These are phyloP conservation scores for Ephialtes manifestator DNA, from an alignment of 2,888 invertebrate species.

Conservation along the genomic window DNA sequence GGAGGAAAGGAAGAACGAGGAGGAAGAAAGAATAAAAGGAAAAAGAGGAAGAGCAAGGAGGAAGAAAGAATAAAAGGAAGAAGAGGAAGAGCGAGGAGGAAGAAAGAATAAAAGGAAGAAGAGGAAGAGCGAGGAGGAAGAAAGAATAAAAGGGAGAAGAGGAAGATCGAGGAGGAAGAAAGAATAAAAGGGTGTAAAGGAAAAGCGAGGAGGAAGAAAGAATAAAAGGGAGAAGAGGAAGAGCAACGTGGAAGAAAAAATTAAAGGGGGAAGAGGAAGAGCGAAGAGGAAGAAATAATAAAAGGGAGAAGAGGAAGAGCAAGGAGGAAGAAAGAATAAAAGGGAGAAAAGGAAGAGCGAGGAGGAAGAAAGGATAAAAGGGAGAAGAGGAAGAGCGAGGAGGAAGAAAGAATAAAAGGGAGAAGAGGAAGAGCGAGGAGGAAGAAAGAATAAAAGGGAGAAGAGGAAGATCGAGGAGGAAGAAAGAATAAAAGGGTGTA, in stretches of 20 bases:
- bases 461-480: neutral
- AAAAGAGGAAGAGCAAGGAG: neutral
- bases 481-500: too few relatives aligned
- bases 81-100: neutral
- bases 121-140: constrained; percentile 3
- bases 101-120: neutral
- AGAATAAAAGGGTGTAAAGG: too few relatives aligned
- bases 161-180: neutral
- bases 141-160: constrained; percentile 5
- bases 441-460: neutral
- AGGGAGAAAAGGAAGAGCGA: neutral
- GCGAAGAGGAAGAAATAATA: constrained; percentile 19
- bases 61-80: constrained; percentile 8
- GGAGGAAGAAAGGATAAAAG: constrained; percentile 14
- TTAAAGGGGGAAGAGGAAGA: too few relatives aligned
- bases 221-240: neutral
- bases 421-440: constrained; percentile 1
- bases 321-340: constrained; percentile 4
- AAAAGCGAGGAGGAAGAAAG: constrained; percentile 1
- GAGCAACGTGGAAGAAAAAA: too few relatives aligned
- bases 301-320: constrained; percentile 20
- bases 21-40: neutral
- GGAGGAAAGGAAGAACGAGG: constrained; percentile 15
- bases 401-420: neutral
- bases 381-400: neutral